Conservation (phyloP, 2,113 vertebrate species). For the Gnathonemus longibarbis region DNA sequence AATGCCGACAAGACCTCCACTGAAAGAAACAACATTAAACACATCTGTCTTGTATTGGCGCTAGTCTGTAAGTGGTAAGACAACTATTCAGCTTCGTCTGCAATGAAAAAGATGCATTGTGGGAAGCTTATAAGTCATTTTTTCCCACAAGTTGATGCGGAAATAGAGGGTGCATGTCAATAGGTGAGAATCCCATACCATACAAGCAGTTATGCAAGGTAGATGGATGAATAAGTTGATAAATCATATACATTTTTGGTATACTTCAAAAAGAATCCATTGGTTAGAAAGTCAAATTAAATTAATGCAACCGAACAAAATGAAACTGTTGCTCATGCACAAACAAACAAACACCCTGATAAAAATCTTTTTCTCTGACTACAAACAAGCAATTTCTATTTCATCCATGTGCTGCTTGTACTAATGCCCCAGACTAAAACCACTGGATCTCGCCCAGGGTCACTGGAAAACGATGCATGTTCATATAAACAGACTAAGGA, state of each 20-base stretch:
- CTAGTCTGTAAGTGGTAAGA: background rate
- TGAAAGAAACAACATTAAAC: background rate
- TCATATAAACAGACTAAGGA: background rate
- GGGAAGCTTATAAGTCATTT: background rate
- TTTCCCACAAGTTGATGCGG: background rate
- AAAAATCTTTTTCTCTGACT: background rate
- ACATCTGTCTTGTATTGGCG: background rate
- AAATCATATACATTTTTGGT: background rate
- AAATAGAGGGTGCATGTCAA: background rate
- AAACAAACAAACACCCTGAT: background rate
- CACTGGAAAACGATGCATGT: background rate
- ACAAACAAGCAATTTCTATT: background rate
- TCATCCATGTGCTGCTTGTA: background rate
- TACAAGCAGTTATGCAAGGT: background rate
- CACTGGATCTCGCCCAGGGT: background rate
- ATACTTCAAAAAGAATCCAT: background rate
- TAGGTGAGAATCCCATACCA: background rate
- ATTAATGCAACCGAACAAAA: background rate
- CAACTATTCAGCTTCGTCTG: background rate
- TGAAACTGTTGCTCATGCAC: background rate
- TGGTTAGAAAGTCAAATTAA: background rate
- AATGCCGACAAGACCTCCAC: background rate
- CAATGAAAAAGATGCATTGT: background rate
- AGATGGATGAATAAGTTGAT: background rate
- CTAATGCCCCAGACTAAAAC: background rate